Percentiles rank a stretch among this genome's conserved stretches.
These are phyloP conservation scores for Misgurnus mizolepis DNA, from an alignment of 2,113 vertebrate species.

Conservation along the genomic window DNA sequence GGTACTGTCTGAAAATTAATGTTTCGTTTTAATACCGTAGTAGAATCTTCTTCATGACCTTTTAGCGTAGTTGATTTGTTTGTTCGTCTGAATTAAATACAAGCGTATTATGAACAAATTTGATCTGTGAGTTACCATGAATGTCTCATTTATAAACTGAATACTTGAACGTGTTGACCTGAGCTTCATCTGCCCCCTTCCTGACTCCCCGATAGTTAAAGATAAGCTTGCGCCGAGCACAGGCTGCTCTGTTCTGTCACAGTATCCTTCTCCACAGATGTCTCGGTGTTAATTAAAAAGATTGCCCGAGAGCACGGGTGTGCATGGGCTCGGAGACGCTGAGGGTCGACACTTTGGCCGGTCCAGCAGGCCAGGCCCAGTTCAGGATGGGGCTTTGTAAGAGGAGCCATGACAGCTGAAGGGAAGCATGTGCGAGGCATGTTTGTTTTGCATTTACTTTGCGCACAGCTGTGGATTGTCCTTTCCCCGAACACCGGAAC, in stretches of 20 bases:
- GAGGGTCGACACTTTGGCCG: slow-evolving; percentile 51
- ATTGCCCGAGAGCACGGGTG: slow-evolving; percentile 58
- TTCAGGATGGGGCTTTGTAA: slow-evolving; percentile 70
- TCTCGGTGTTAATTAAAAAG: slow-evolving; percentile 75
- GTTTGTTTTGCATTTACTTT: slow-evolving; percentile 81
- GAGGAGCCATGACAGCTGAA: slow-evolving; percentile 80
- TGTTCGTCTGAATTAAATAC: background rate
- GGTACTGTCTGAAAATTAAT: slow-evolving; percentile 13
- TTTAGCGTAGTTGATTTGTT: background rate
- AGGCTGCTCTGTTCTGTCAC: slow-evolving; percentile 67
- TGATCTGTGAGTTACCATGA: slow-evolving; percentile 2
- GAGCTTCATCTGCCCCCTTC: slow-evolving; percentile 27
- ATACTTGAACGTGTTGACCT: slow-evolving; percentile 39
- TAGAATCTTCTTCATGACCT: background rate
- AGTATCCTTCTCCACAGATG: slow-evolving; percentile 68
- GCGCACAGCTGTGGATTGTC: slow-evolving; percentile 77
- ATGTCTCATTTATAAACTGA: background rate
- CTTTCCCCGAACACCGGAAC: slow-evolving; percentile 78
- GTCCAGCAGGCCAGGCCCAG: slow-evolving; percentile 52
- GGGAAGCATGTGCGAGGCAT: slow-evolving; percentile 77
- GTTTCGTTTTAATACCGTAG: background rate
- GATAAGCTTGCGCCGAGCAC: slow-evolving; percentile 31
- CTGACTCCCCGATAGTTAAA: slow-evolving; percentile 12
- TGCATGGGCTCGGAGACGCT: slow-evolving; percentile 40
- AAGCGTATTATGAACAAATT: slow-evolving; percentile 7